Percentiles rank a stretch among this genome's conserved stretches.
These are phyloP conservation scores for Hippocampus kuda DNA, from an alignment of 2,797 vertebrate genomes.

Conservation along the genomic window DNA sequence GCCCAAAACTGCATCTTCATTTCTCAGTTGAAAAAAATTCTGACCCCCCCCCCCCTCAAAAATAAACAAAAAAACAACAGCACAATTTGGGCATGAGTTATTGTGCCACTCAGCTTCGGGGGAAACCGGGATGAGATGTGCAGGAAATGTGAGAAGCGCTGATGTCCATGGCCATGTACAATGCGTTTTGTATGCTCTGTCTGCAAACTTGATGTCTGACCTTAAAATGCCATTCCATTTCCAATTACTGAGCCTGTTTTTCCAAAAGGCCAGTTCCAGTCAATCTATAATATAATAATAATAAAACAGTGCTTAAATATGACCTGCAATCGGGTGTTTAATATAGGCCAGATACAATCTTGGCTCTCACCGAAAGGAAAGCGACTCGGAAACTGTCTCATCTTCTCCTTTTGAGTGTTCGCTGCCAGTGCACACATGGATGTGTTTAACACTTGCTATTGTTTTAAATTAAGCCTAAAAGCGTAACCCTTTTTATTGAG, in stretches of 20 bases:
- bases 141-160: background rate
- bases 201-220: background rate
- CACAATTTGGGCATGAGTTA: background rate
- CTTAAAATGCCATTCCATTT: conserved; percentile 1
- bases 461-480: conserved; percentile 49
- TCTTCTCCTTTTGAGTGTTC: background rate
- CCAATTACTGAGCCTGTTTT: background rate
- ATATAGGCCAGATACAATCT: background rate
- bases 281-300: background rate
- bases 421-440: conserved; percentile 50
- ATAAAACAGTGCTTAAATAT: background rate
- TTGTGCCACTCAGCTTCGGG: background rate
- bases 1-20: background rate
- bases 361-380: background rate
- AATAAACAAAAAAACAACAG: background rate
- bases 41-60: background rate
- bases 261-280: background rate
- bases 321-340: background rate
- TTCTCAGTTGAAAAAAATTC: background rate
- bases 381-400: background rate
- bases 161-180: background rate
- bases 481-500: conserved; percentile 32
- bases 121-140: background rate
- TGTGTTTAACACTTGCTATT: conserved; percentile 55
- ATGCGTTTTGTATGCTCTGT: background rate